A percentile compares a stretch with the other conserved stretches of the same genome.
These are phyloP conservation scores for Adoxophyes honmai DNA, from an alignment of 1,140 invertebrate genomes.

Conservation along the genomic window DNA sequence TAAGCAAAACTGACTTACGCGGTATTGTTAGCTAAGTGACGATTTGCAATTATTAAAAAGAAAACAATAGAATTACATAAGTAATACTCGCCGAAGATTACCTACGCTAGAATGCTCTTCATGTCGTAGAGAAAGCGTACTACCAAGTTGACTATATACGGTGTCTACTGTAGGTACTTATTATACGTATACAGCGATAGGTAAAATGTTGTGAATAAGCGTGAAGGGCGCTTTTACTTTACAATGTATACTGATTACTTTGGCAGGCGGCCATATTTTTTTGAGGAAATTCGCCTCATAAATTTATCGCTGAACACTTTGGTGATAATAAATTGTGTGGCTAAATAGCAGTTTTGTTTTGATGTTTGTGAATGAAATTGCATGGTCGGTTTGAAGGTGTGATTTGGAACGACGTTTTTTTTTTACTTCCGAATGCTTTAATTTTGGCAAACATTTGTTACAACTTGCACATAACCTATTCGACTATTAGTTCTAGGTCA, in stretches of 20 bases:
- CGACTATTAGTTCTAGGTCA: too few species aligned
- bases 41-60: conserved; percentile 27
- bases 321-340: conserved; percentile 6
- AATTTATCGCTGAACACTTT: conserved; percentile 7
- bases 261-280: conserved; percentile 42
- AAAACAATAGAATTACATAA: conserved; percentile 38
- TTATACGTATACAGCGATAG: neutral
- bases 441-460: too few species aligned
- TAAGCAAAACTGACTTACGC: too few species aligned
- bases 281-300: conserved; percentile 13
- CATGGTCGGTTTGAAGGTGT: neutral
- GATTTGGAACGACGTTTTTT: too few species aligned
- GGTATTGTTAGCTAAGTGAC: too few species aligned
- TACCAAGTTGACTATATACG: neutral
- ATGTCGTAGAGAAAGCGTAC: conserved; percentile 36
- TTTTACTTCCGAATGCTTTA: too few species aligned
- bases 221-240: conserved; percentile 37
- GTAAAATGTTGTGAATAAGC: conserved; percentile 23
- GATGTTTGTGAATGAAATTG: neutral
- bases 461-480: too few species aligned
- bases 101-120: conserved; percentile 38
- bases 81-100: conserved; percentile 28
- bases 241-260: conserved; percentile 23
- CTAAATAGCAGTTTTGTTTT: conserved; percentile 8
- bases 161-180: neutral